phyloP scores from a whole-genome alignment of 35 echinoderm and acorn worm species.

The Ophioderma brevispina region DNA sequence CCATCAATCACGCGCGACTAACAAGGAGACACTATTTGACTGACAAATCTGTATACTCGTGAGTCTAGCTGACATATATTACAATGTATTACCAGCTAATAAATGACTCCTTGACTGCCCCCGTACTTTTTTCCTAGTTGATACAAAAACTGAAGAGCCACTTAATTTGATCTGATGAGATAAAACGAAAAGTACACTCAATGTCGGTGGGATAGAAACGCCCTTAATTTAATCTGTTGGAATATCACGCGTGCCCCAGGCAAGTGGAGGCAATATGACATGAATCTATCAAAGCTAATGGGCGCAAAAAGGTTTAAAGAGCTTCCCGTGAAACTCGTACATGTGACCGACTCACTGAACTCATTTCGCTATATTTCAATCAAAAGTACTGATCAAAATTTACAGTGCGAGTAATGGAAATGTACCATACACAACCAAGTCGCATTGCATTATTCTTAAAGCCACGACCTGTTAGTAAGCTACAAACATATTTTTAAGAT shows the following conservation, averaged over 20 bases:
- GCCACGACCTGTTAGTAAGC: too few relatives aligned
- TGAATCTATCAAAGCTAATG: conserved; percentile 1
- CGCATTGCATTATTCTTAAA: too few relatives aligned
- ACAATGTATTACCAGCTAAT: background rate
- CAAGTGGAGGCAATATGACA: background rate
- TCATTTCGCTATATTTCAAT: background rate
- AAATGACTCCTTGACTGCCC: background rate
- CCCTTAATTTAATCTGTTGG: background rate
- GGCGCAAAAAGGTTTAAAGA: background rate
- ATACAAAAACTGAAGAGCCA: background rate
- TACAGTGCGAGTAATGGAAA: too few relatives aligned
- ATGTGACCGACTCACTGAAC: background rate
- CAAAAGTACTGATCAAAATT: too few relatives aligned
- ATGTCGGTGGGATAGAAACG: background rate
- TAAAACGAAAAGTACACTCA: conserved; percentile 7
- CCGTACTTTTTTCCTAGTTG: background rate
- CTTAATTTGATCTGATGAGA: conserved; percentile 6
- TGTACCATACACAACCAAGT: too few relatives aligned
- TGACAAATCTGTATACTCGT: background rate
- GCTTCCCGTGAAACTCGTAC: background rate
- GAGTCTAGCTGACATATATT: background rate
- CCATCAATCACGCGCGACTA: background rate
- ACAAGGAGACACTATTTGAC: background rate
- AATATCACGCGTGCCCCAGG: background rate
- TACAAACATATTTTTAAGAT: too few relatives aligned